Base-by-base conservation (phyloP, 2,797 vertebrate species). In the Mus minutoides region DNA sequence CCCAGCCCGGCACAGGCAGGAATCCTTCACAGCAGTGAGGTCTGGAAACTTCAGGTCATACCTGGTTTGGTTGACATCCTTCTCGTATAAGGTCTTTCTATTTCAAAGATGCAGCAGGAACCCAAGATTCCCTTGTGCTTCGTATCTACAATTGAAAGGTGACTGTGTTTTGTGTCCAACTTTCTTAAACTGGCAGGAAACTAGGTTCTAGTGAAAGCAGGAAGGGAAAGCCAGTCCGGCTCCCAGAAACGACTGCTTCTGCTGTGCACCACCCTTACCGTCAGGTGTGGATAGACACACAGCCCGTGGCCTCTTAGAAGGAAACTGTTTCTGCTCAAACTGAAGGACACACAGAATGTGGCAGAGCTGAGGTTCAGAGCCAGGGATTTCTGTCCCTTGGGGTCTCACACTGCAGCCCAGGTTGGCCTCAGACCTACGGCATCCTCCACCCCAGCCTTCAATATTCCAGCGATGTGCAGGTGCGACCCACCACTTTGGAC, bases 151-250 rank as follows among this genome's bases (percentile, higher is more conserved):
- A 21, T 85, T 76, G 88, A 73, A 90, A 0, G 10, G 34, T 86
- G 40, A 75, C 26, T 31, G 10, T 67, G 46, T 80, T 77, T 94
- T 19, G 10, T 22, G 4, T 73, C 21, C 49, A 10, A 46, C 56
- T 92, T 94, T 79, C 21, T 67, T 91, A 82, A 71, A 14, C 71
- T 78, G 84, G 58, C 88, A 94, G 90, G 69, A 71, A 64, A 24
- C 62, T 3, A 94, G 17, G 11, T 64, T 49, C 69, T 80, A 43
- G 46, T 92, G 58, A 91, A 92, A 93, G 75, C 21, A 69, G 43
- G 54, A 90, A 24, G 40, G 21, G 64, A 62, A 82, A 83, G n/a
- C 64, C 56, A 82, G 13, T 3, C 21, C 77, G 92, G 6, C 43
- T 69, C 58, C 58, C 26, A 3, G 7, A 83, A 76, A 40, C 19